Evolutionary conservation across 2,113 vertebrate species (phyloP), one percentile per base, ranked within the genome.

Genomic region (Lepus timidus): DNA sequence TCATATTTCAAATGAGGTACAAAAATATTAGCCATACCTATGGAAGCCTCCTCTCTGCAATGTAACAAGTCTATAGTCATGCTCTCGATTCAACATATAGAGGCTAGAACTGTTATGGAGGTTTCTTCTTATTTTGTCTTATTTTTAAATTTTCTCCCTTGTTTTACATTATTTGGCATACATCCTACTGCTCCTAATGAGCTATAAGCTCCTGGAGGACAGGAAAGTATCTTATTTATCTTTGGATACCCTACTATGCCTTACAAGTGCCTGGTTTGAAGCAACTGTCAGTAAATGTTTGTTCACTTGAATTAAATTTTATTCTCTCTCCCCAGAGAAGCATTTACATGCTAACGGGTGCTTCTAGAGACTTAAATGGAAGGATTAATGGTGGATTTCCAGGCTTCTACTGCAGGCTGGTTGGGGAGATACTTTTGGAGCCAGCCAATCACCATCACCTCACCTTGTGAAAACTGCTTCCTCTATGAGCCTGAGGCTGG

Each of bases 271-370:
- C 73, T 92, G 81, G 27, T 92, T 95, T 90, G 71, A 93, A 93
- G 86, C 88, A 92, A 90, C 68, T 92, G 90, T 96, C 74, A 90
- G 93, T 94, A 85, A 90, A 96, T 96, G 91, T 94, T 95, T 95
- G 91, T 95, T 95, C 94, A 82, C 91, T 96, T 85, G 88, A 86
- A 95, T 94, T 90, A 92, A 82, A 78, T 91, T 95, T 95, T 96
- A 92, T 96, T 95, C 83, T 94, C 95, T 79, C 52, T 94, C 95
- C 93, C 95, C 73, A 68, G 95, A 93, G 94, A 92, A 90, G 36
- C 91, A 94, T 97, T 96, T 92, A 55, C 75, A 91, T 95, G 94
- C 88, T 96, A 95, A 95, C 68, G 44, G 75, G 95, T 71, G 62
- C 78, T 88, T 88, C 73, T 68, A 67, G 51, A 93, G 51, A 58